These are phyloP conservation scores for Drosophila histrio DNA, from an alignment of 2,888 invertebrate genomes.

Conservation along the genomic window DNA sequence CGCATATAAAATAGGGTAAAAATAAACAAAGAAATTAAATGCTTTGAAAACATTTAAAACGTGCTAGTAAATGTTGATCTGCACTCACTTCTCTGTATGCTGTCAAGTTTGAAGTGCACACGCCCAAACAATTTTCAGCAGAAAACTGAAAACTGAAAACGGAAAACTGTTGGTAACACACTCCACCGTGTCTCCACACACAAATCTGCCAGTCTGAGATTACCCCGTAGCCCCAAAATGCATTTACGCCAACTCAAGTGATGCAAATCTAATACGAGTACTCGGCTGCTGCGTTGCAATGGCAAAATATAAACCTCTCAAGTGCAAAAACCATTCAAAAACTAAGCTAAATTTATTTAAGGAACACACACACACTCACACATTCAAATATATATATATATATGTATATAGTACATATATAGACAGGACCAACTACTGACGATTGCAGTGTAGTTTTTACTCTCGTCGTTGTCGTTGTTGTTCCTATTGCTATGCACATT, in stretches of 20 bases:
- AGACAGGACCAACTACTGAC: slow-evolving; percentile 27
- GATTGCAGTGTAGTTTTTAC: slow-evolving; percentile 27
- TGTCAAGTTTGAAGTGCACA: slow-evolving; percentile 61
- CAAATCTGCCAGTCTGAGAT: slow-evolving; percentile 74
- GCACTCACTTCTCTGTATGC: slow-evolving; percentile 17
- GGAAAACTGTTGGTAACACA: slow-evolving; percentile 13
- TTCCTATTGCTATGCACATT: slow-evolving; percentile 63
- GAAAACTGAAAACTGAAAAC: slow-evolving; percentile 27
- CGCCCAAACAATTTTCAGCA: slow-evolving; percentile 68
- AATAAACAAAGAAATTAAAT: slow-evolving; percentile 16
- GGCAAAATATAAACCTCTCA: slow-evolving; percentile 75
- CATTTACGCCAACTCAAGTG: slow-evolving; percentile 78
- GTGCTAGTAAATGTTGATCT: slow-evolving; percentile 40
- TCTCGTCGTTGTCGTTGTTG: slow-evolving; percentile 14
- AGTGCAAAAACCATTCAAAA: slow-evolving; percentile 79
- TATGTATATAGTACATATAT: slow-evolving; percentile 8
- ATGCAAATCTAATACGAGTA: slow-evolving; percentile 73
- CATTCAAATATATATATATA: neutral
- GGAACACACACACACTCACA: slow-evolving; percentile 58
- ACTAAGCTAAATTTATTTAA: slow-evolving; percentile 78
- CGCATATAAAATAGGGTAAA: neutral
- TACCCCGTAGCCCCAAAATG: slow-evolving; percentile 72
- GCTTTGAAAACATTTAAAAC: slow-evolving; percentile 23
- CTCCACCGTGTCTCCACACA: slow-evolving; percentile 1
- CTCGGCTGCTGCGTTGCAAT: slow-evolving; percentile 46